A percentile compares a stretch with the other conserved stretches of the same genome.
Conservation (phyloP, 1,140 invertebrate genomes). For the Adoxophyes honmai region DNA sequence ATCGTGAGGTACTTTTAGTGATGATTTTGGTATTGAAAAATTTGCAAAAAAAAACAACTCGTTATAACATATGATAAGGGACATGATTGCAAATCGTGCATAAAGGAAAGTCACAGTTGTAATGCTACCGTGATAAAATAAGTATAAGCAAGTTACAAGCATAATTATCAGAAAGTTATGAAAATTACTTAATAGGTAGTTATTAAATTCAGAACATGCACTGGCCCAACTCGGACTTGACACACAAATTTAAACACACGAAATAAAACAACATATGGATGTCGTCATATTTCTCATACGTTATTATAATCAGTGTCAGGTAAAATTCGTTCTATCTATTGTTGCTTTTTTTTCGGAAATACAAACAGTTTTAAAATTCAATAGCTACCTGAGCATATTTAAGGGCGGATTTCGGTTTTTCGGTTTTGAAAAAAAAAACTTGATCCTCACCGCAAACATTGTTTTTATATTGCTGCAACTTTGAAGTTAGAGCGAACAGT, state of each 20-base stretch:
- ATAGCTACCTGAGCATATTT: constrained; percentile 68
- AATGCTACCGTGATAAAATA: too few relatives aligned
- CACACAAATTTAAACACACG: constrained; percentile 23
- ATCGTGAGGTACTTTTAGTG: too few relatives aligned
- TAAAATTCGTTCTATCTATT: constrained; percentile 58
- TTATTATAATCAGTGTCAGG: constrained; percentile 73
- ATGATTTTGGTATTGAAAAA: too few relatives aligned
- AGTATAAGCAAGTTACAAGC: too few relatives aligned
- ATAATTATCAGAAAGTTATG: too few relatives aligned
- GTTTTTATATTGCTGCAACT: constrained; percentile 57
- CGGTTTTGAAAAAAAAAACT: constrained; percentile 58
- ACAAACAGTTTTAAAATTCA: constrained; percentile 68
- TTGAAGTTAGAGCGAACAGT: constrained; percentile 32
- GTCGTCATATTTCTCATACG: constrained; percentile 70
- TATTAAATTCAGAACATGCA: too few relatives aligned
- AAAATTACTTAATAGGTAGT: too few relatives aligned
- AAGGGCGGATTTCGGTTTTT: constrained; percentile 69
- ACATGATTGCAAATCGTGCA: too few relatives aligned
- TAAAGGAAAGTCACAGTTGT: too few relatives aligned
- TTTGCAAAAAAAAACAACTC: too few relatives aligned
- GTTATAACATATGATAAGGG: too few relatives aligned
- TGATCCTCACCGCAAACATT: constrained; percentile 71
- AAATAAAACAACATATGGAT: constrained; percentile 61
- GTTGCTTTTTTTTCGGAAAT: constrained; percentile 65
- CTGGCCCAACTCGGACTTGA: too few relatives aligned